These are phyloP conservation scores for Okamejei kenojei DNA, from an alignment of 2,797 vertebrate species.

Conservation along the genomic window DNA sequence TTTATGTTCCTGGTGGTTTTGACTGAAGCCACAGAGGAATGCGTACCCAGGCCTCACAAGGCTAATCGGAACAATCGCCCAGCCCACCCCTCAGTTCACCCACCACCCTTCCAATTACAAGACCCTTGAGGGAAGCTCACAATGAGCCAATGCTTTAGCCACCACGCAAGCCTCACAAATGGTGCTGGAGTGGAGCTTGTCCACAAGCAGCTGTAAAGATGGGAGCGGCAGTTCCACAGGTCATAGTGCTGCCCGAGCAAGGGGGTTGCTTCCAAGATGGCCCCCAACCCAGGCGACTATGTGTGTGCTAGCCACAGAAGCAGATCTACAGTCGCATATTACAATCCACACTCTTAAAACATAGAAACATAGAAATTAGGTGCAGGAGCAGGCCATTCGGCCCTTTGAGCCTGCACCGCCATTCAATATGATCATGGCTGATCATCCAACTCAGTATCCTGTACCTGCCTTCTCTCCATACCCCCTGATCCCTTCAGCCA, in stretches of 20 bases:
- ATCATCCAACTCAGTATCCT: too few relatives aligned
- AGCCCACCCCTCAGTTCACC: background rate
- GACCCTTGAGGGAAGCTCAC: background rate
- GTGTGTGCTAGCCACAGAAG: too few relatives aligned
- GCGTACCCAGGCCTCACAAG: background rate
- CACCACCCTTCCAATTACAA: background rate
- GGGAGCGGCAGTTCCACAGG: background rate
- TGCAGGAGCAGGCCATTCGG: too few relatives aligned
- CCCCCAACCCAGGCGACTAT: too few relatives aligned
- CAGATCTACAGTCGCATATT: too few relatives aligned
- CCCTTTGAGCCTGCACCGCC: too few relatives aligned
- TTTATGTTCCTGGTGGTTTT: background rate
- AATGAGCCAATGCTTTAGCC: background rate
- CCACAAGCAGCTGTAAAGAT: background rate
- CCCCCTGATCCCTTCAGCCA: too few relatives aligned
- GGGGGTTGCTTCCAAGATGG: background rate
- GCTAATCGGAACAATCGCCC: too few relatives aligned
- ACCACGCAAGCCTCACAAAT: background rate
- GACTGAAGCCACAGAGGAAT: background rate
- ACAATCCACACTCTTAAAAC: too few relatives aligned
- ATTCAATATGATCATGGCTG: too few relatives aligned
- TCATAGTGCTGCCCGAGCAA: background rate
- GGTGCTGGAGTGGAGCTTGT: background rate
- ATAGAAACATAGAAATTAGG: too few relatives aligned
- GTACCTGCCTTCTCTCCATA: too few relatives aligned